Conservation (phyloP, 2,113 vertebrate genomes). For the Marmota flaviventris region DNA sequence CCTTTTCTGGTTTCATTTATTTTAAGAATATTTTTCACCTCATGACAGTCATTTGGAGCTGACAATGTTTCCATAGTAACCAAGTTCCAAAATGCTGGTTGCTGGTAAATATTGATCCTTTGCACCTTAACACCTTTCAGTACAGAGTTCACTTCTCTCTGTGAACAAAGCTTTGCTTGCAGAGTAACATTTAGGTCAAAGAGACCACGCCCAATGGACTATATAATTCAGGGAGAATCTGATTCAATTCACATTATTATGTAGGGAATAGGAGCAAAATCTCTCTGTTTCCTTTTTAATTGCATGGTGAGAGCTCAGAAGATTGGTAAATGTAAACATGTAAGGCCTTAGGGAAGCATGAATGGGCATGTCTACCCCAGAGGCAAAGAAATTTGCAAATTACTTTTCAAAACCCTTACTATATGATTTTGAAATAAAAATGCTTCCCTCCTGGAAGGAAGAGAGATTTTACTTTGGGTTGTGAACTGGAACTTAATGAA, state of each 20-base stretch:
- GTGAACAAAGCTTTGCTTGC: not conserved
- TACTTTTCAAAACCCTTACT: conserved; percentile 25
- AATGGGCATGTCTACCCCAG: not conserved
- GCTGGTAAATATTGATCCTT: conserved; percentile 48
- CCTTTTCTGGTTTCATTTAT: conserved; percentile 73
- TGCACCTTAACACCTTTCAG: not conserved
- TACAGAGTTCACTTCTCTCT: not conserved
- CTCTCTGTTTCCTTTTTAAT: conserved; percentile 22
- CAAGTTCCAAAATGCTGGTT: not conserved
- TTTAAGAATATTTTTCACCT: conserved; percentile 79
- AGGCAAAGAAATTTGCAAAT: not conserved
- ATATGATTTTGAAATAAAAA: conserved; percentile 63
- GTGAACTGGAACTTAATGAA: not conserved
- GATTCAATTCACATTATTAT: too few relatives aligned
- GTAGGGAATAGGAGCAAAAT: not conserved
- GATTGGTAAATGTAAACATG: not conserved
- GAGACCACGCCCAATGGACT: not conserved
- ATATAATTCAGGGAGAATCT: not conserved
- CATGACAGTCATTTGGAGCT: conserved; percentile 75
- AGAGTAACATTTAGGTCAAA: not conserved
- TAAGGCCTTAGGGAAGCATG: not conserved
- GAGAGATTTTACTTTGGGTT: not conserved
- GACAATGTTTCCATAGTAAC: conserved; percentile 70
- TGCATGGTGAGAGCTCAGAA: not conserved
- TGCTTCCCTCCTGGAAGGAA: conserved; percentile 6